Percentiles rank a stretch among this genome's conserved stretches.
phyloP scores from a whole-genome alignment of 2,888 invertebrate genomes.

The Elegia similella region DNA sequence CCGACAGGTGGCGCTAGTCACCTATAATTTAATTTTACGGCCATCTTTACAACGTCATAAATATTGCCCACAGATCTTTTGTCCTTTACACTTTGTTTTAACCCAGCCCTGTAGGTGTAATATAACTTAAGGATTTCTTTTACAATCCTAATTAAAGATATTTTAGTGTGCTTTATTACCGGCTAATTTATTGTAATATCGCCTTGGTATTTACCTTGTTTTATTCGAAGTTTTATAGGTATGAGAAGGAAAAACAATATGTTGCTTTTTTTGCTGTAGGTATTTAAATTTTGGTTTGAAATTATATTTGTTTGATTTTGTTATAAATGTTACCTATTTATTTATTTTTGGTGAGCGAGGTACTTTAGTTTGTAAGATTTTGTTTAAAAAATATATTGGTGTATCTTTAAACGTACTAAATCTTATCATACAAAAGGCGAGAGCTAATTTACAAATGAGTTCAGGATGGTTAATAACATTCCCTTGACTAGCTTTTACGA shows the following conservation, averaged over 20 bases:
- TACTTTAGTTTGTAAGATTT: too few species aligned
- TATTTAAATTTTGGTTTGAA: too few species aligned
- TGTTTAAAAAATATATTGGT: too few species aligned
- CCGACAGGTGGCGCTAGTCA: conserved; percentile 61
- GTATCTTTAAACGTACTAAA: too few species aligned
- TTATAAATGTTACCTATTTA: too few species aligned
- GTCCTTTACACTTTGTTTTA: conserved; percentile 27
- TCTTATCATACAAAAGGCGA: too few species aligned
- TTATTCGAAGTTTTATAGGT: not conserved
- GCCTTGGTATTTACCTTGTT: not conserved
- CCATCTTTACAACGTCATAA: conserved; percentile 55
- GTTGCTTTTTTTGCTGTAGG: not conserved
- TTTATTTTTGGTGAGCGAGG: too few species aligned
- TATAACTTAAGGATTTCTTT: conserved; percentile 17
- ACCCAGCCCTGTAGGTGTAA: conserved; percentile 12
- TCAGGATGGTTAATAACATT: too few species aligned
- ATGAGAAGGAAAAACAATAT: not conserved
- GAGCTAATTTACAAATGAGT: too few species aligned
- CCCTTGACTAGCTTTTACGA: too few species aligned
- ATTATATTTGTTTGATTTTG: too few species aligned
- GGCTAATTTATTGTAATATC: conserved; percentile 19
- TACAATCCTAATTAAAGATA: conserved; percentile 16
- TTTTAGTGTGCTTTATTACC: conserved; percentile 17
- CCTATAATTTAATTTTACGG: conserved; percentile 64
- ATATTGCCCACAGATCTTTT: conserved; percentile 39